Evolutionary conservation across 1,140 invertebrate genomes (phyloP), one percentile per base, ranked within the genome.

Genomic region (Helicoverpa zea): DNA sequence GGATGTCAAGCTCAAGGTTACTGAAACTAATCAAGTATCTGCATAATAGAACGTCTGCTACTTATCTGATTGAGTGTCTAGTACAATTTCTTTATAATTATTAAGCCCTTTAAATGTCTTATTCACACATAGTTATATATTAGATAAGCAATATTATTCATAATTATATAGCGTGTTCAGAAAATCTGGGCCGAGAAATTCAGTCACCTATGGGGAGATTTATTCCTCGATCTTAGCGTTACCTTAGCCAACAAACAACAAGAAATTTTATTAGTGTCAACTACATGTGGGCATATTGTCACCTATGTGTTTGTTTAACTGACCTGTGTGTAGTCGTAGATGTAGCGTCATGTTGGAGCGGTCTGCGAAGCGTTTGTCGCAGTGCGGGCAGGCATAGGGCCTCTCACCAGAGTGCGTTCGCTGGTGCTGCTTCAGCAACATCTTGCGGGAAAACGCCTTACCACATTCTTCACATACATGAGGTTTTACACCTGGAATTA

Each of bases 401-500:
- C 98, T 96, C 88, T 98, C 97, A 16, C 97, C 97, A 1, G 97
- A 97, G 86, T 97, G 97, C 0, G 97, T 97, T 9, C 97, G 94
- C 85, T 97, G 96, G 87, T 98, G 97, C 87, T 98, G 97, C 86
- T 98, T 97, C 43, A 98, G 94, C 1, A 98, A 90, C 97, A 97
- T 97, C 93, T 98, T 98, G 13, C 97, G 96, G 11, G 98, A 97
- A 89, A 99, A 99, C 3, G 97, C 96, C 85, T 98, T 98, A n/a
- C 97, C 97, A 87, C 98, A 99, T 18, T 97, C 96, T 2, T 96
- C 96, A 88, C 98, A 99, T 75, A 97, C 96, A 94, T 98, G 98
- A 0, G 98, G 98, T 86, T 98, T 98, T 12, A 98, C 96, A 47
- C 98, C 96, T 94, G 89, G 1, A 74, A 56, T 12, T 0, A 13